Percentiles rank a stretch among this genome's conserved stretches.
Evolutionary conservation across 2,888 invertebrate species (phyloP).

Genomic region (Sipha maydis): DNA sequence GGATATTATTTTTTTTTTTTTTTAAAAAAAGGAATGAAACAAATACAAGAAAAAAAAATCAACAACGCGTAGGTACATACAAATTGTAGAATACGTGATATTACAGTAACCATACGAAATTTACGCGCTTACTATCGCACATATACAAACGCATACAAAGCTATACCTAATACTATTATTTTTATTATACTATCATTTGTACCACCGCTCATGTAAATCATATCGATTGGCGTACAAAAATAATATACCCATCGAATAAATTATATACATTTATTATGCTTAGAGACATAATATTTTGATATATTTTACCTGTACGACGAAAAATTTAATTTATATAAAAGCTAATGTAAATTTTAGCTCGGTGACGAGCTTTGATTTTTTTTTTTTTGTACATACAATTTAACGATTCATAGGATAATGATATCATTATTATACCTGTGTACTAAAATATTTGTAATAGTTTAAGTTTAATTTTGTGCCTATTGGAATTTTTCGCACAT

Average conservation of each 20-base stretch:
- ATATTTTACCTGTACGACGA: neutral
- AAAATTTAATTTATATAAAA: neutral
- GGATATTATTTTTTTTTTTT: neutral
- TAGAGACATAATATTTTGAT: no score
- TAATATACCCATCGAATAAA: no score
- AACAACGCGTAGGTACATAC: neutral
- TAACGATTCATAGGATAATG: conserved; percentile 4
- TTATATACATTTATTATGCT: no score
- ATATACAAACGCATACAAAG: no score
- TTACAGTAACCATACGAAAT: no score
- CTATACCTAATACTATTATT: no score
- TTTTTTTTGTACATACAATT: no score
- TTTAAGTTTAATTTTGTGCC: conserved; percentile 53
- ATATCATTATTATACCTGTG: neutral
- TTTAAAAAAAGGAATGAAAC: neutral
- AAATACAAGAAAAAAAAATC: neutral
- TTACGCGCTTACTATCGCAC: no score
- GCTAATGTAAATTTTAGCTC: neutral
- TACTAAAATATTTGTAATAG: neutral
- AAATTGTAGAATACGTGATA: no score
- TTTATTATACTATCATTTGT: no score
- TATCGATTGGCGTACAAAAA: no score
- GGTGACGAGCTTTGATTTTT: conserved; percentile 3
- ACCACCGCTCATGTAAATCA: no score
- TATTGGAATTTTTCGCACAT: conserved; percentile 39